phyloP scores from a whole-genome alignment of 2,797 vertebrate species.

The Chrysocyon brachyurus region DNA sequence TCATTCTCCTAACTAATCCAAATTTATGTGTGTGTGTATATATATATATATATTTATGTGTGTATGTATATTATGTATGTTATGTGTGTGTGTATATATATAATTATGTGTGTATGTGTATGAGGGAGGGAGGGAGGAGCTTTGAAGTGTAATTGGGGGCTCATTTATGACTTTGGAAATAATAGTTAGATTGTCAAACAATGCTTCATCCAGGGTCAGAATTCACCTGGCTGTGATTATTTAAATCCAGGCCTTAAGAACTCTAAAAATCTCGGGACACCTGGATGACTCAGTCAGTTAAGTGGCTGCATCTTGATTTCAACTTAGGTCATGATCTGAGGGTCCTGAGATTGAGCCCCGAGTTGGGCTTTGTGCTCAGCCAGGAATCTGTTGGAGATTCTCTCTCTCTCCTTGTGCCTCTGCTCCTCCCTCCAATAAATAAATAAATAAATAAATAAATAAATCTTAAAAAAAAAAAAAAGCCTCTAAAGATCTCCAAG shows the following conservation, averaged over 20 bases:
- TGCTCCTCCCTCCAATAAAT: background rate
- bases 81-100: background rate
- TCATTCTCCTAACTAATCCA: background rate
- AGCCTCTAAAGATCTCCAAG: background rate
- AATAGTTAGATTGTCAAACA: background rate
- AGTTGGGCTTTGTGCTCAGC: background rate
- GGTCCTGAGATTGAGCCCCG: background rate
- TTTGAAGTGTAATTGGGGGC: background rate
- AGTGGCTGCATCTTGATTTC: background rate
- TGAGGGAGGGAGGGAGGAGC: background rate
- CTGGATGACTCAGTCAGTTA: background rate
- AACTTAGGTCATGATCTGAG: background rate
- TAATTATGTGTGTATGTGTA: background rate
- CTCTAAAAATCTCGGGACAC: background rate
- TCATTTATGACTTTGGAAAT: background rate
- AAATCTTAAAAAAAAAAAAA: background rate
- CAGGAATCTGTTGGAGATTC: background rate
- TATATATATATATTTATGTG: background rate
- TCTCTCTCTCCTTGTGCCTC: background rate
- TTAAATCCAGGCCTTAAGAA: background rate
- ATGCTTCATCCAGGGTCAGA: background rate
- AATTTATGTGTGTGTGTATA: background rate
- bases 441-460: background rate
- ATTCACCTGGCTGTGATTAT: background rate
- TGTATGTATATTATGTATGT: background rate